Evolutionary conservation across 2,797 vertebrate genomes (phyloP).

Genomic region (Gadopsis marmoratus): DNA sequence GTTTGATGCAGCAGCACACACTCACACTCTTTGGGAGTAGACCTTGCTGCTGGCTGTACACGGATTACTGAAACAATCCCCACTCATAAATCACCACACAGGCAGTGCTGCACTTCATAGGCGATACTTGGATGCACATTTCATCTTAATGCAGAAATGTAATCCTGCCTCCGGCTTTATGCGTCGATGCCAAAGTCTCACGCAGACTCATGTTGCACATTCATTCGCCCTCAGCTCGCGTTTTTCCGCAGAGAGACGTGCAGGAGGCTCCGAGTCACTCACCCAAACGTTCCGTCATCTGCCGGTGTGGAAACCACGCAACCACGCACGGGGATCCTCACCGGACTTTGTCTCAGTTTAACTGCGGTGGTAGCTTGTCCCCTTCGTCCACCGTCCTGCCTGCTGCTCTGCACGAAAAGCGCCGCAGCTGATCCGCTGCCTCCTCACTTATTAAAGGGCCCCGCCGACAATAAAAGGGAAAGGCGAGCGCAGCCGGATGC

Average conservation of each 20-base stretch:
- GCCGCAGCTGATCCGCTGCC: slow-evolving; percentile 40
- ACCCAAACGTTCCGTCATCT: slow-evolving; percentile 14
- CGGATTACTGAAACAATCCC: neutral
- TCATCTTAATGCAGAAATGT: neutral
- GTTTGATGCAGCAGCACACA: neutral
- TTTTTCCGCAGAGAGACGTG: neutral
- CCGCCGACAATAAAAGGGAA: slow-evolving; percentile 42
- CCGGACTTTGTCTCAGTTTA: neutral
- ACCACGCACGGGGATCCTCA: neutral
- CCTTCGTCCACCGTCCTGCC: neutral
- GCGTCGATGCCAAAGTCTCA: neutral
- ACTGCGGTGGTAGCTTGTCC: neutral
- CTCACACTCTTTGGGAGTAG: neutral
- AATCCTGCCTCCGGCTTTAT: neutral
- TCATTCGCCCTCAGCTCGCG: neutral
- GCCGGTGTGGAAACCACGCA: neutral
- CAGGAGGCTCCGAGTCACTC: slow-evolving; percentile 35
- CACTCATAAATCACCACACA: neutral
- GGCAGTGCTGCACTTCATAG: neutral
- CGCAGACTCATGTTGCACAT: neutral
- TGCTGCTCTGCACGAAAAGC: slow-evolving; percentile 31
- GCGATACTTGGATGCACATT: neutral
- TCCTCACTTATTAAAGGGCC: slow-evolving; percentile 61
- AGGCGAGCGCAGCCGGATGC: slow-evolving; percentile 41
- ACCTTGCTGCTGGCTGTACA: slow-evolving; percentile 5